Percentiles rank a stretch among this genome's conserved stretches.
These are phyloP conservation scores for Cephus pygmeus DNA, from an alignment of 2,888 invertebrate species.

Conservation along the genomic window DNA sequence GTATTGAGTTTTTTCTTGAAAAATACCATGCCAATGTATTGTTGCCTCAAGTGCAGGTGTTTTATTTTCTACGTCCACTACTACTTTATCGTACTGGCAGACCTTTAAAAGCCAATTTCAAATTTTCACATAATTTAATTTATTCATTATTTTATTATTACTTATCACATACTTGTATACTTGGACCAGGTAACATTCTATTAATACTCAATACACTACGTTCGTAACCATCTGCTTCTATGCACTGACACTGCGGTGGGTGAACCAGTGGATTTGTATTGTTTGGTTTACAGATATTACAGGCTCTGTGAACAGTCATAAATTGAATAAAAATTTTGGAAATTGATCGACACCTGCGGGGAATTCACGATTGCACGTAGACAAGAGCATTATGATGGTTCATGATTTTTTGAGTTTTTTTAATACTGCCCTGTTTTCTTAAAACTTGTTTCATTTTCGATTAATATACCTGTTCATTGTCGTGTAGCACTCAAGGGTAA, in stretches of 20 bases:
- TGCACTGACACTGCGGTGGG: slow-evolving; percentile 37
- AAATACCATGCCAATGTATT: slow-evolving; percentile 91
- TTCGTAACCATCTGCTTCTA: slow-evolving; percentile 36
- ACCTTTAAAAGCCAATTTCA: slow-evolving; percentile 72
- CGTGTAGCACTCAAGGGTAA: slow-evolving; percentile 40
- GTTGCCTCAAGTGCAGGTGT: slow-evolving; percentile 88
- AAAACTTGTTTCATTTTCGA: not conserved
- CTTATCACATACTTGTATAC: not conserved
- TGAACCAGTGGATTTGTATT: slow-evolving; percentile 27
- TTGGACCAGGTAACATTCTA: slow-evolving; percentile 43
- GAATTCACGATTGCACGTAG: not conserved
- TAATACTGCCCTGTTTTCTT: no score
- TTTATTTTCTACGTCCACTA: slow-evolving; percentile 86
- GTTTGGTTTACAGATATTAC: slow-evolving; percentile 34
- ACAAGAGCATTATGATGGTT: no score
- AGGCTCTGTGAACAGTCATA: slow-evolving; percentile 28
- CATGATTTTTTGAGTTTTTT: no score
- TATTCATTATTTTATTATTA: no score
- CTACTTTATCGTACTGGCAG: slow-evolving; percentile 86
- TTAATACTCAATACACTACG: slow-evolving; percentile 32
- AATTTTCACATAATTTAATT: no score
- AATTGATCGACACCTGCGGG: not conserved
- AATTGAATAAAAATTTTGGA: no score
- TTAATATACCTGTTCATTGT: slow-evolving; percentile 19
- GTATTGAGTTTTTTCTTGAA: slow-evolving; percentile 83